Conservation (phyloP, 2,797 vertebrate species). For the Aselliscus stoliczkanus region DNA sequence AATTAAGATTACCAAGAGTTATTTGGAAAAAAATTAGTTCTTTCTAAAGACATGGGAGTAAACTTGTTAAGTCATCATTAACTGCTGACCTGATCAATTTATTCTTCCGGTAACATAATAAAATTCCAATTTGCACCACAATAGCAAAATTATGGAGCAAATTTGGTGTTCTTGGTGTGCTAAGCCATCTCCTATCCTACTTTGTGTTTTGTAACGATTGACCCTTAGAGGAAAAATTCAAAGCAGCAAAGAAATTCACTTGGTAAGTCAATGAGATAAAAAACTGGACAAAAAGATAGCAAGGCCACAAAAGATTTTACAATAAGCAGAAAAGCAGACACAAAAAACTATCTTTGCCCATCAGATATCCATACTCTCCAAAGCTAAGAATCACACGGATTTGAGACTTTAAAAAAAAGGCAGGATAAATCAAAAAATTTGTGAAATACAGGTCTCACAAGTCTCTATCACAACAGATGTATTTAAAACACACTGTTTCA, state of each 20-base stretch:
- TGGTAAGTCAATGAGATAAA: not conserved
- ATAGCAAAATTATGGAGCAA: not conserved
- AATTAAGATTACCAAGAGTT: not conserved
- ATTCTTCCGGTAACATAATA: slow-evolving; percentile 4
- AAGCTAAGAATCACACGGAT: not conserved
- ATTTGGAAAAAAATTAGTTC: not conserved
- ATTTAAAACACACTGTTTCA: not conserved
- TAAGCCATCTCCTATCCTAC: not conserved
- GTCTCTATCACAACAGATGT: not conserved
- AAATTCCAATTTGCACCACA: not conserved
- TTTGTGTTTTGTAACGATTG: not conserved
- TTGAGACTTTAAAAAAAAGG: not conserved
- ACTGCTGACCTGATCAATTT: not conserved
- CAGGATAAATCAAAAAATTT: not conserved
- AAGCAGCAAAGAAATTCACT: slow-evolving; percentile 7
- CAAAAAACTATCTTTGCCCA: not conserved
- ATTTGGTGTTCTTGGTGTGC: not conserved
- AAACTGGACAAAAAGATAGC: slow-evolving; percentile 1
- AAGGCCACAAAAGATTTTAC: not conserved
- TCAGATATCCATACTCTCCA: not conserved
- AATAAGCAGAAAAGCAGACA: not conserved
- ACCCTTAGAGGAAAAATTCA: not conserved
- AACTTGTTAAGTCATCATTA: not conserved
- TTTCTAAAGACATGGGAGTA: not conserved
- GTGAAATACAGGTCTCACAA: not conserved